Evolutionary conservation across 2,888 invertebrate genomes (phyloP), one percentile per base, ranked within the genome.

Genomic region (Ophonus ardosiacus): DNA sequence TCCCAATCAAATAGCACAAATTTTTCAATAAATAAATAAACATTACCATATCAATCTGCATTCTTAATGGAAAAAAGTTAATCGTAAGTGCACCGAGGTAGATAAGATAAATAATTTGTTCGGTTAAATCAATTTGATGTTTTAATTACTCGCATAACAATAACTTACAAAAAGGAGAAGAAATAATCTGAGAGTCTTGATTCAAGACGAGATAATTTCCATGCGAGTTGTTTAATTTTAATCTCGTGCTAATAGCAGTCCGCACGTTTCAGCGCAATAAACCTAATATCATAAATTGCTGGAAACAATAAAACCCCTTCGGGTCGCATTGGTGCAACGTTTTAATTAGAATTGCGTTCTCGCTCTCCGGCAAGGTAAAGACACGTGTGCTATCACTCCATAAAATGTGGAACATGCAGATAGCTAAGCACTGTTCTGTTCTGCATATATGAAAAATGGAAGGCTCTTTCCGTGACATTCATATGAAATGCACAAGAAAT

Each of bases 231-330:
- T 81, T 81, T 81, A 61, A 81, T 81, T 81, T 81, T 81, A 81
- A 81, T 81, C 68, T 68, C 68, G 68, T 71, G 81, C 71, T 81
- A 81, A 81, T 81, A 81, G 68, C 81, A 65, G 81, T 68, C 81
- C 71, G 81, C 81, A 56, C 56, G 51, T 81, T 81, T 68, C 81
- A 81, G 68, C 81, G 71, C 81, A 81, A 81, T 71, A 68, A 81
- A 81, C 71, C 68, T 71, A 81, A 81, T 81, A 81, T 81, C 81
- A 81, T 81, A 81, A 81, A 81, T 81, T 81, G 68, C 38, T 24
- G 31, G 81, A 81, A 81, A 81, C 81, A 81, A 81, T 81, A 81
- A 81, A 81, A 81, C 56, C 81, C 65, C 65, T 81, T 65, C 57
- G 57, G 78, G 78, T 78, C 81, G 81, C 81, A 81, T 81, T 63